These are phyloP conservation scores for Rhynchotus rufescens DNA, from an alignment of 2,797 vertebrate genomes.

Conservation along the genomic window DNA sequence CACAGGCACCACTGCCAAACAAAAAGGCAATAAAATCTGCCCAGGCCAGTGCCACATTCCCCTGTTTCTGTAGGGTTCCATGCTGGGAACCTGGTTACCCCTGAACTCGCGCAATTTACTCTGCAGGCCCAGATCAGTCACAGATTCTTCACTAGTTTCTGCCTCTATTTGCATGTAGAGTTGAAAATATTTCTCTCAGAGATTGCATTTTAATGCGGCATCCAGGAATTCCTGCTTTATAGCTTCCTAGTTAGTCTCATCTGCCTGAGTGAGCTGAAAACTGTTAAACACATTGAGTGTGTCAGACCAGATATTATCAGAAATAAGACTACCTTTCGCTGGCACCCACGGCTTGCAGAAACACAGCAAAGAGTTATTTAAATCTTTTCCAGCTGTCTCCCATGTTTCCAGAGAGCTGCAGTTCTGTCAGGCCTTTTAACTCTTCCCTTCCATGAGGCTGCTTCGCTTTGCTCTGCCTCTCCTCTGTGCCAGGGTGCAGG, in stretches of 20 bases:
- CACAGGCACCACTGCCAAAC: neutral
- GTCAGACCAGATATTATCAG: conserved; percentile 68
- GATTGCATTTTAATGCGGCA: conserved; percentile 18
- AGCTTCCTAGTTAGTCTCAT: conserved; percentile 51
- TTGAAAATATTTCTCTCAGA: neutral
- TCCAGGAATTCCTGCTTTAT: conserved; percentile 23
- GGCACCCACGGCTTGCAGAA: conserved; percentile 46
- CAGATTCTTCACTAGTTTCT: neutral
- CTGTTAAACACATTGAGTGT: conserved; percentile 66
- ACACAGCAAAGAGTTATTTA: conserved; percentile 31
- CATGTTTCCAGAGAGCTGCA: neutral
- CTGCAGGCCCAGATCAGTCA: neutral
- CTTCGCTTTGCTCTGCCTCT: neutral
- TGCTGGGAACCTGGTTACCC: accelerated
- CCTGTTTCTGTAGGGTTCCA: accelerated
- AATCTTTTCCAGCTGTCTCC: conserved; percentile 52
- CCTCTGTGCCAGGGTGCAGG: neutral
- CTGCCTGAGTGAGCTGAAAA: conserved; percentile 60
- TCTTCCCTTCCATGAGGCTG: neutral
- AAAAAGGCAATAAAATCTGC: accelerated
- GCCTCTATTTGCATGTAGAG: neutral
- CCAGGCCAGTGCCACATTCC: neutral
- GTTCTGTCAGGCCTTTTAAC: conserved; percentile 40
- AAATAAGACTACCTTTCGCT: conserved; percentile 39
- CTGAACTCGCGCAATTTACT: neutral